Conservation (phyloP, 2,797 vertebrate species). For the Aulostomus chinensis region DNA sequence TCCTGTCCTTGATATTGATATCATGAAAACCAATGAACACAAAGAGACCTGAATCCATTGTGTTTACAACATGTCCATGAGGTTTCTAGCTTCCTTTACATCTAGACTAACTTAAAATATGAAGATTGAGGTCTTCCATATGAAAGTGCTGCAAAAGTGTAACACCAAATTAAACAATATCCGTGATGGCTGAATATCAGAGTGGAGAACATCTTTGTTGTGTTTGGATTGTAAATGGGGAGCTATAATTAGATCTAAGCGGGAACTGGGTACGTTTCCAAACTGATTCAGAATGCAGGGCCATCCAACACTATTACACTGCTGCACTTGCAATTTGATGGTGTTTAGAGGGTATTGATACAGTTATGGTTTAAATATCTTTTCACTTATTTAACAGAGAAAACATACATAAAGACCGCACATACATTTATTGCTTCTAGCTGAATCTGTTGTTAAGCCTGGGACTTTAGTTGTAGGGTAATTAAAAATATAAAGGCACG, state of each 20-base stretch:
- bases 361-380: background rate
- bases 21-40: too few species aligned
- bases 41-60: too few species aligned
- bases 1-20: too few species aligned
- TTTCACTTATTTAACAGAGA: background rate
- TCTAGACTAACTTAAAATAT: too few species aligned
- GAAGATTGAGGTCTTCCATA: too few species aligned
- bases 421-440: background rate
- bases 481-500: background rate
- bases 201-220: constrained; percentile 26
- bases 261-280: constrained; percentile 19
- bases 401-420: background rate
- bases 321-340: background rate
- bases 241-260: constrained; percentile 52
- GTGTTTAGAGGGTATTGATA: constrained; percentile 3
- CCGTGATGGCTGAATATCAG: too few species aligned
- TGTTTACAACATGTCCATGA: too few species aligned
- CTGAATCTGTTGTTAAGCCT: background rate
- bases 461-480: background rate
- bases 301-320: constrained; percentile 15
- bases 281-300: constrained; percentile 37
- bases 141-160: too few species aligned
- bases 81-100: too few species aligned
- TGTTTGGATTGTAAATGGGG: constrained; percentile 35
- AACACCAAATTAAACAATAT: too few species aligned